Evolutionary conservation across 2,113 vertebrate genomes (phyloP).

Genomic region (Amphiprion ocellaris): DNA sequence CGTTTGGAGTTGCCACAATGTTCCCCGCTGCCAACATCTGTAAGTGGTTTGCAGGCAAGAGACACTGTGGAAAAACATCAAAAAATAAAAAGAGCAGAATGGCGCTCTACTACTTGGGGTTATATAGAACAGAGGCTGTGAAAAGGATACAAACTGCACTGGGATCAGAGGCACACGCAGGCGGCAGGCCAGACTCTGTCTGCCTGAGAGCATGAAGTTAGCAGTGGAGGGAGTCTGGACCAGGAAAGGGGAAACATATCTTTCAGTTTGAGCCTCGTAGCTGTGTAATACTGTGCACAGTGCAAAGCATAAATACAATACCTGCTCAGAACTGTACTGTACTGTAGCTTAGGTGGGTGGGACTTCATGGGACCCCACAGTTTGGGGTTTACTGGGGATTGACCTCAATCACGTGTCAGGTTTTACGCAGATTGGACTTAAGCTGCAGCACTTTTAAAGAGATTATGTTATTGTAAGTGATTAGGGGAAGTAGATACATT

Average conservation of each 20-base stretch:
- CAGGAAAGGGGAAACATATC: background rate
- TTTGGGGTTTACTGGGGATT: conserved; percentile 74
- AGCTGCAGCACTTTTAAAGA: conserved; percentile 82
- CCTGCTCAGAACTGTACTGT: conserved; percentile 37
- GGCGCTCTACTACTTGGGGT: conserved; percentile 58
- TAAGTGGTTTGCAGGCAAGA: conserved; percentile 82
- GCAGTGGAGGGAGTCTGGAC: conserved; percentile 30
- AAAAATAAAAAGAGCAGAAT: conserved; percentile 70
- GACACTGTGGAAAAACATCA: conserved; percentile 80
- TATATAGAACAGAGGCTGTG: conserved; percentile 59
- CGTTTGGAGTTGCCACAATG: conserved; percentile 83
- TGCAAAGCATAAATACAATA: conserved; percentile 14
- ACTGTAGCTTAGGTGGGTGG: conserved; percentile 19
- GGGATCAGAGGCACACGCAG: conserved; percentile 54
- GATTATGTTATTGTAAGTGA: conserved; percentile 85
- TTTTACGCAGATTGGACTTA: conserved; percentile 84
- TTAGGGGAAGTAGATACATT: conserved; percentile 83
- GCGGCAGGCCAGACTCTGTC: conserved; percentile 3
- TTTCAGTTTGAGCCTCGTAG: background rate
- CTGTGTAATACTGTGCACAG: conserved; percentile 1
- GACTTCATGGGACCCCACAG: conserved; percentile 57
- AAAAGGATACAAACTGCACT: conserved; percentile 53
- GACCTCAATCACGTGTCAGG: conserved; percentile 81
- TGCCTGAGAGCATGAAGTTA: conserved; percentile 32
- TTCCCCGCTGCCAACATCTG: conserved; percentile 85